Base-by-base conservation (phyloP, 1,140 invertebrate genomes). In the Popillia japonica region DNA sequence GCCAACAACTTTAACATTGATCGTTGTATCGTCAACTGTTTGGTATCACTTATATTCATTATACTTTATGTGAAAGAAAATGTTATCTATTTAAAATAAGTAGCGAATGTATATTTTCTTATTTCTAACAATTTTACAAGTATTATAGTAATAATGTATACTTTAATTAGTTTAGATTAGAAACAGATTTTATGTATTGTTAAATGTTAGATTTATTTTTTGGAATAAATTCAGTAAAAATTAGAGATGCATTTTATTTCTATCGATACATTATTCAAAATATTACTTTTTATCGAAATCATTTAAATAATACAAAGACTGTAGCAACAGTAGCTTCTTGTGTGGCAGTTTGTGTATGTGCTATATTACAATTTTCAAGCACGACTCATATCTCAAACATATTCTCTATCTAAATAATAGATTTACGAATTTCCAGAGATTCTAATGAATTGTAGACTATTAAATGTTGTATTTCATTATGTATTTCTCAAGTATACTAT, bases 1-100 rank as follows among this genome's bases (percentile, higher is more conserved):
- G 0, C 74, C 78, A 14, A 78, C 83, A 55, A 17, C 48, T 55
- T 44, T 27, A 55, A 76, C 14, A 10, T 23, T 42, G 17, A 11
- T 76, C 27, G 55, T 76, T 10, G 14, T 76, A 17, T 76, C 23
- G 42, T 48, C 72, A n/a, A n/a, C 2, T 10, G 22, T 76, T 59
- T 76, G 22, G n/a, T 22, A 44, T 23, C 20, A 55, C 11, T 22
- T 44, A 23, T 23, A 40, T 42, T 20, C 44, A 44, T 76, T 41
- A 74, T 74, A 7, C 14, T 8, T 72, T 72, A 3, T 6, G 6
- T 20, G 14, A 55, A 55, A 55, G 48, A 55, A 55, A n/a, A 11
- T 27, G 20, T 27, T 22, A n/a, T 22, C 27, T 34, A 72, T 72
- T 17, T 27, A 27, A 22, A 6, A n/a, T 72, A 40, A 34, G 14